Base-by-base conservation (phyloP, 2,888 invertebrate genomes). In the Apodemia hepburni region DNA sequence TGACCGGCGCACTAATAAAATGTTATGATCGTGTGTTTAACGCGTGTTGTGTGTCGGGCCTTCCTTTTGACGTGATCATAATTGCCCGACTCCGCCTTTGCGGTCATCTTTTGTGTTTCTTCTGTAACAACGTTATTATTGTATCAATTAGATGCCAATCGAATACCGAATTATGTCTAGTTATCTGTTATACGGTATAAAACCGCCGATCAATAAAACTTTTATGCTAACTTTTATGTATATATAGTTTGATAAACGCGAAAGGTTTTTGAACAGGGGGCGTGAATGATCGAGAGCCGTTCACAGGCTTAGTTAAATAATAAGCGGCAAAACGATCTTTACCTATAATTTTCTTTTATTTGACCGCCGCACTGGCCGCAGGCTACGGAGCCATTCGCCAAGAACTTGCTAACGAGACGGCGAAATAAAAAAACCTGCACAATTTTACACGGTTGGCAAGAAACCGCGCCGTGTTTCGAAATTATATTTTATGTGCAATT, bases 1-100 rank as follows among this genome's bases (percentile, higher is more conserved):
- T 87, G 88, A 87, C 91, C 85, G 82, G 80, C 79, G 83, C 85
- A 87, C 91, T 88, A 91, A 91, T 91, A 91, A 91, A 91, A 91
- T 87, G 87, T 91, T 91, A 91, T 89, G 87, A 87, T 87, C 85
- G 90, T 90, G 84, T 90, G 91, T 88, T 91, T 90, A 88, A 89
- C 90, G 89, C 89, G 84, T 84, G 87, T 86, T 85, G 81, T 87
- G 83, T 84, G 90, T 87, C 89, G 90, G 89, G 73, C 86, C 87
- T 85, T 84, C 85, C 82, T 87, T 90, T 89, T 88, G 89, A 90
- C 89, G 88, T 84, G 85, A 86, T 88, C 85, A 85, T 89, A 87
- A 90, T 86, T 81, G 80, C 81, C 82, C 80, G 78, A 77, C 82
- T 79, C 84, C 81, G 83, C 84, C 86, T 88, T 80, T 84, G 88